A percentile compares a stretch with the other conserved stretches of the same genome.
phyloP scores from a whole-genome alignment of 2,888 invertebrate genomes.

The Drosophila conformis region DNA sequence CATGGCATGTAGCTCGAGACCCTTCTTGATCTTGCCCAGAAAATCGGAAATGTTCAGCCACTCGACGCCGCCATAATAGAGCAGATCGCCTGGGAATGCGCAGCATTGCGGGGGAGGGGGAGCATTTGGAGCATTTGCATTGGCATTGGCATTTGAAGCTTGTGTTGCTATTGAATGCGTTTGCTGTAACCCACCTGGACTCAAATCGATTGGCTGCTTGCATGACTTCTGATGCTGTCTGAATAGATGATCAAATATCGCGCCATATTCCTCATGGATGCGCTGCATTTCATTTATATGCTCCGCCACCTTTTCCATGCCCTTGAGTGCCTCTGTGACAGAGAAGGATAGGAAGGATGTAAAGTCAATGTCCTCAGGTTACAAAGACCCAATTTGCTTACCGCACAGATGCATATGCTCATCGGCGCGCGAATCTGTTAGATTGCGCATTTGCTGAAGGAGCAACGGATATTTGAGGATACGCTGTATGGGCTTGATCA shows the following conservation, averaged over 20 bases:
- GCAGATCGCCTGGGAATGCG: constrained; percentile 91
- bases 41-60: constrained; percentile 99
- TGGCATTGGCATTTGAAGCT: constrained; percentile 49
- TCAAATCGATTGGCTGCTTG: constrained; percentile 97
- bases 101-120: constrained; percentile 48
- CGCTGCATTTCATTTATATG: constrained; percentile 99
- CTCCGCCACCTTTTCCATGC: constrained; percentile 99
- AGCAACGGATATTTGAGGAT: constrained; percentile 98
- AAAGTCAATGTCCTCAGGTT: neutral
- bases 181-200: constrained; percentile 88
- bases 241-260: constrained; percentile 98
- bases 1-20: constrained; percentile 97
- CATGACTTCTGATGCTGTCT: constrained; percentile 97
- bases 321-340: constrained; percentile 95
- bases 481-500: constrained; percentile 99
- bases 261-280: constrained; percentile 99
- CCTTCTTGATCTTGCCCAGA: constrained; percentile 98
- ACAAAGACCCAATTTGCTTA: constrained; percentile 85
- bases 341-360: neutral
- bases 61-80: constrained; percentile 99
- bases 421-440: constrained; percentile 96
- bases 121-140: constrained; percentile 31
- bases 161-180: constrained; percentile 21
- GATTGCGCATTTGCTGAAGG: constrained; percentile 96
- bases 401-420: constrained; percentile 97